Evolutionary conservation across 2,888 invertebrate genomes (phyloP), one percentile per base, ranked within the genome.

Genomic region (Acanthosepion esculentum): DNA sequence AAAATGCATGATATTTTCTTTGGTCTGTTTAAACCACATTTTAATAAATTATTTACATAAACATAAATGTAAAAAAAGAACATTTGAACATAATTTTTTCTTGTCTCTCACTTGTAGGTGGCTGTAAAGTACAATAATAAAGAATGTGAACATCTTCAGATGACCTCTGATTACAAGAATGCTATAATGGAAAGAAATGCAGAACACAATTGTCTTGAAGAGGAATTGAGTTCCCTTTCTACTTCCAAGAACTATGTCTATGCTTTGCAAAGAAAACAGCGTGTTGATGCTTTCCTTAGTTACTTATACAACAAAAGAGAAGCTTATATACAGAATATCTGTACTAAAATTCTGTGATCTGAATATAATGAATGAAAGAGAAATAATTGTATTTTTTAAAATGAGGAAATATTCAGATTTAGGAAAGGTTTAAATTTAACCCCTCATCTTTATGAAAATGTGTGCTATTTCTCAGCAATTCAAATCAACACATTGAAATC

Each of bases 151-250:
- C 94, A 96, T 93, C 94, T 95, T 41, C 96, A 96, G 94, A 94
- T 95, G 93, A 96, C 96, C 92, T 96, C 96, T 20, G 97, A 97
- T 95, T 95, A 96, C 95, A 94, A 95, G 23, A 95, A 96, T 95
- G 96, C 96, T n/a, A 41, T 96, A 94, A 94, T 96, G 48, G 96
- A 96, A 50, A 59, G 95, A 48, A 64, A 95, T 20, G 29, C 48
- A 33, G 48, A n/a, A 93, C 50, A 93, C 93, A 50, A 48, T 48
- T 93, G 50, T 48, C 48, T n/a, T 20, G 53, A 29, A 53, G 93
- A 93, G 93, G 7, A 53, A 0, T 1, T n/a, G n/a, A 33, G 29
- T 93, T 53, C 48, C 29, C 26, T 48, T 29, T 53, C 48, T 93
- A 29, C 93, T 48, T 26, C 48, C 15, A 53, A 93, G 15, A 48